Percentiles rank a stretch among this genome's conserved stretches.
Conservation (phyloP, 1,140 invertebrate species). For the Panulirus ornatus region DNA sequence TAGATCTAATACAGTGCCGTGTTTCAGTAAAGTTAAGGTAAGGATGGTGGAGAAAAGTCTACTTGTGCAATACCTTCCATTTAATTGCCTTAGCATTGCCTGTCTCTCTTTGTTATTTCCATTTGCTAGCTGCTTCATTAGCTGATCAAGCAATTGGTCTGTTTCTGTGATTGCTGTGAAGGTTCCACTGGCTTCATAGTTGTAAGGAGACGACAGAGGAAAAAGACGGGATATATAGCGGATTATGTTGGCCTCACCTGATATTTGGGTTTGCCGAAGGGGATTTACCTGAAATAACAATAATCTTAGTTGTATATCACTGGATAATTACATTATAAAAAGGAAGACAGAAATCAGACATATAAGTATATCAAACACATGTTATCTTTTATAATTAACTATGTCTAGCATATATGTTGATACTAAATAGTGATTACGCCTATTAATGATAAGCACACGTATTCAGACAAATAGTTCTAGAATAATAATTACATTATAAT, state of each 20-base stretch:
- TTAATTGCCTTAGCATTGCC: background rate
- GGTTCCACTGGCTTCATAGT: slow-evolving; percentile 77
- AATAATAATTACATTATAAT: too few relatives aligned
- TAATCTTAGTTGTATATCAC: too few relatives aligned
- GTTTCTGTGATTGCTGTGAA: slow-evolving; percentile 79
- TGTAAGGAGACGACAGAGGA: slow-evolving; percentile 77
- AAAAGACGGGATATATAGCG: slow-evolving; percentile 81
- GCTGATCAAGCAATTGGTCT: slow-evolving; percentile 82
- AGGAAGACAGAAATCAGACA: too few relatives aligned
- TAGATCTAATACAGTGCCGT: too few relatives aligned
- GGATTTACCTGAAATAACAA: slow-evolving; percentile 79
- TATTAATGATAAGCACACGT: too few relatives aligned
- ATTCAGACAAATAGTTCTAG: too few relatives aligned
- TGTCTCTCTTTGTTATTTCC: slow-evolving; percentile 80
- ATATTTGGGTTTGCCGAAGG: slow-evolving; percentile 78
- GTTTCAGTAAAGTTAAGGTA: too few relatives aligned
- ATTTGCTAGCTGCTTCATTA: slow-evolving; percentile 79
- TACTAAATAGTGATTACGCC: too few relatives aligned
- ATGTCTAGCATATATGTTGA: too few relatives aligned
- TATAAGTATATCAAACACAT: too few relatives aligned
- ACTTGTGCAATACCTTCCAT: background rate
- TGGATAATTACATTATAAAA: slow-evolving; percentile 78
- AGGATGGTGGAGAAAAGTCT: too few relatives aligned
- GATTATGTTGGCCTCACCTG: slow-evolving; percentile 82
- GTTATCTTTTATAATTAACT: too few relatives aligned